Evolutionary conservation across 2,797 vertebrate genomes (phyloP), one percentile per base, ranked within the genome.

Genomic region (Crenichthys baileyi): DNA sequence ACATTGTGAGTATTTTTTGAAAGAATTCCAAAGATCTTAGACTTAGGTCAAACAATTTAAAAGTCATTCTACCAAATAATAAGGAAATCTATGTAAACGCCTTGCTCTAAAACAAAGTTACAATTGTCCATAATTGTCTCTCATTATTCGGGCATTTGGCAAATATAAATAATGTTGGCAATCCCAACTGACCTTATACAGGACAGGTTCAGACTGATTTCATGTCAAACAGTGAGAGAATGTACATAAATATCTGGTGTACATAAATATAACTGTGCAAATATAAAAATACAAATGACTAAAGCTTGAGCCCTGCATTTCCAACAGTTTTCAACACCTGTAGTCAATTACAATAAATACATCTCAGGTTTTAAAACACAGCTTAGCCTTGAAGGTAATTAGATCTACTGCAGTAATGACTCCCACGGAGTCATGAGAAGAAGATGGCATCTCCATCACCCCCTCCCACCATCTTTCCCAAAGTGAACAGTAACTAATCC

Each of bases 351-450:
- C 88, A 90, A 78, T 83, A 77, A 88, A 85, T 79, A 88, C 85
- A 86, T 83, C 86, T 90, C 84, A 82, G 88, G 88, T 89, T 92
- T 90, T 89, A 90, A 90, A 91, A 83, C 89, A 89, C 90, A 91
- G 91, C 93, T 94, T 93, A 92, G 80, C 73, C 77, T 83, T 80
- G 81, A 84, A 88, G 89, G 82, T 93, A 94, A 95, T 94, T 91
- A 93, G 89, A 79, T 76, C 84, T 78, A 81, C 78, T 80, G 89
- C 88, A 79, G 83, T 92, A 94, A 94, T 87, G 90, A 91, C 88
- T 89, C 88, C 89, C 88, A 84, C 87, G 53, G 88, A 93, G 88
- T 91, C 87, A 77, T 86, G 77, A 79, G 85, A 87, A 82, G 75
- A 60, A 81, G 80, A 55, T 70, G 50, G 82, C 68, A 73, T 87